Evolutionary conservation across 1,140 invertebrate species (phyloP), one percentile per base, ranked within the genome.

Genomic region (Probaryconus sp.): DNA sequence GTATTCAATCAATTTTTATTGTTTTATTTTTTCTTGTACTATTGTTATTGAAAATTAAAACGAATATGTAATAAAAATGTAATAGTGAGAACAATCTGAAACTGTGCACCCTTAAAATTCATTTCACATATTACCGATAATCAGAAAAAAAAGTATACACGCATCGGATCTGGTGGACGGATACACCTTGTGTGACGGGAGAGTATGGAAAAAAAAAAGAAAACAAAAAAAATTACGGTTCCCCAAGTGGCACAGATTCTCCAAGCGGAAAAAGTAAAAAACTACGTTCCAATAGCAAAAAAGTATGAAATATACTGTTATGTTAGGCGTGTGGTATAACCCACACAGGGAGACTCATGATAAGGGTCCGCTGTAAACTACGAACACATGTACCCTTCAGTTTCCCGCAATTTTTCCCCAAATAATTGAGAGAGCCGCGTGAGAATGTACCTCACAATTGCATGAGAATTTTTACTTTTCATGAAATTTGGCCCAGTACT

Each of bases 191-290:
- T 74, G 69, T 72, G 67, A 68, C 70, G 71, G 65, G 72, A n/a
- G n/a, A n/a, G n/a, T n/a, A n/a, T n/a, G n/a, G n/a, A n/a, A n/a
- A n/a, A n/a, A n/a, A n/a, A n/a, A n/a, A n/a, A n/a, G n/a, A 61
- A 74, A 43, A 42, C 14, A 58, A 78, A 79, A 79, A 79, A 80
- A 81, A 50, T 80, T 87, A 86, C 86, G 85, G 85, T 87, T 85
- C 80, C 76, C 81, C 69, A 80, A 85, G 77, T 86, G 85, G 85
- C 85, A 87, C 83, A 82, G 85, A 87, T 87, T 86, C 79, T 81
- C 63, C 55, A 45, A 76, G 64, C 63, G 73, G 48, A 72, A n/a
- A n/a, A 68, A 65, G 76, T 58, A 69, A 72, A 75, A 61, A 78
- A 77, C 75, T 51, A 63, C 72, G 51, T 65, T 50, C 51, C 64